Conservation (phyloP, 1,140 invertebrate genomes). For the Fopius arisanus region DNA sequence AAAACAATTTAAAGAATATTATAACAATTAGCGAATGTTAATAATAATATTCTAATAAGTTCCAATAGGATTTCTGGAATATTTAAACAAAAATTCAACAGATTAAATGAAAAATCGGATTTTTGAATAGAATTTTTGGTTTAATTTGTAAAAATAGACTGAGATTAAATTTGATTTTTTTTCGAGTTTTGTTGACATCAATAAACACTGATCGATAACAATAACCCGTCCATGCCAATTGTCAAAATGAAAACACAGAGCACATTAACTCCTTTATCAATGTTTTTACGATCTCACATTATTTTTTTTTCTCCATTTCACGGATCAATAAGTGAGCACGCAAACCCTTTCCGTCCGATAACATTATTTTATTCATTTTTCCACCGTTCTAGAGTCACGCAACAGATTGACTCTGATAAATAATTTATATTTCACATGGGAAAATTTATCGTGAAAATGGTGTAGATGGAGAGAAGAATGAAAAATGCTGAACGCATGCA, state of each 20-base stretch:
- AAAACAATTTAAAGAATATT: too few species aligned
- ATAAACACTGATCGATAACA: neutral
- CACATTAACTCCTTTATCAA: slow-evolving; percentile 1
- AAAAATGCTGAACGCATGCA: too few species aligned
- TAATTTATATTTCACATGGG: neutral
- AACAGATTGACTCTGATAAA: neutral
- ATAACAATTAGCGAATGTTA: too few species aligned
- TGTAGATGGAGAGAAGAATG: neutral
- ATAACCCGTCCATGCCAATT: neutral
- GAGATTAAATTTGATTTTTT: too few species aligned
- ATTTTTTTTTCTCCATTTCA: neutral
- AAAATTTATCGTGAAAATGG: neutral
- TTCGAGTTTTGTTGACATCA: neutral
- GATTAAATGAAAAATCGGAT: too few species aligned
- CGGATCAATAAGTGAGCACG: slow-evolving; percentile 17
- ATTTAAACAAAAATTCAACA: too few species aligned
- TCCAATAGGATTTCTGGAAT: too few species aligned
- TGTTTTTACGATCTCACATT: neutral
- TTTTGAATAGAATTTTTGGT: too few species aligned
- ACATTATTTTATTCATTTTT: neutral
- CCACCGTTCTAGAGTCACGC: neutral
- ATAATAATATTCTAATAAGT: too few species aligned
- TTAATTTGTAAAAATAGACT: too few species aligned
- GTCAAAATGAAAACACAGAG: neutral
- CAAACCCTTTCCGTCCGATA: neutral